A percentile compares a stretch with the other conserved stretches of the same genome.
phyloP scores from a whole-genome alignment of 1,140 invertebrate genomes.

The Popillia japonica region DNA sequence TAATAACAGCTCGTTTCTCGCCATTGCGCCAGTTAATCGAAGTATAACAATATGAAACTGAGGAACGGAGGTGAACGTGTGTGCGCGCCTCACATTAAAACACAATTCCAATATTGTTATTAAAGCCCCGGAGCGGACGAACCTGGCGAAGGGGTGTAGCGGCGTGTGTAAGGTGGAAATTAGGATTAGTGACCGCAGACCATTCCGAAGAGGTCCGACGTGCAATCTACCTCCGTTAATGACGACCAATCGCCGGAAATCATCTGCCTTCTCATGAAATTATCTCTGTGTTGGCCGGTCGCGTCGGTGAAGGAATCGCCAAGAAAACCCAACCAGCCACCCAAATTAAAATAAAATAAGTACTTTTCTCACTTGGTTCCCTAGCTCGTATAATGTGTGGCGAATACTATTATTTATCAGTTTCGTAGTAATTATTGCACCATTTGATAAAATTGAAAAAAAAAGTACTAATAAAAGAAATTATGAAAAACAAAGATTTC shows the following conservation, averaged over 20 bases:
- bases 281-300: conserved; percentile 8
- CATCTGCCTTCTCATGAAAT: conserved; percentile 33
- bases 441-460: no score
- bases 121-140: not conserved
- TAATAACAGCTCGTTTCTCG: conserved; percentile 28
- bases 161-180: not conserved
- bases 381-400: no score
- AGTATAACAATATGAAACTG: conserved; percentile 25
- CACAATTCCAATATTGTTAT: conserved; percentile 35
- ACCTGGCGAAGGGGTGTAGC: conserved; percentile 3
- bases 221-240: conserved; percentile 33
- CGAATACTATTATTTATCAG: no score
- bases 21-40: conserved; percentile 30
- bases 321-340: not conserved
- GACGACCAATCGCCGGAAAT: conserved; percentile 33
- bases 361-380: conserved; percentile 11
- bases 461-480: no score
- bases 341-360: conserved; percentile 34
- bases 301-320: conserved; percentile 15
- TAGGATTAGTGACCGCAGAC: conserved; percentile 32
- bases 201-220: conserved; percentile 32
- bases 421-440: no score
- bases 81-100: conserved; percentile 26
- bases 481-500: no score
- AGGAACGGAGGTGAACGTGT: conserved; percentile 12